A percentile compares a stretch with the other conserved stretches of the same genome.
phyloP scores from a whole-genome alignment of 2,113 vertebrate genomes.

The Barnardius zonarius region DNA sequence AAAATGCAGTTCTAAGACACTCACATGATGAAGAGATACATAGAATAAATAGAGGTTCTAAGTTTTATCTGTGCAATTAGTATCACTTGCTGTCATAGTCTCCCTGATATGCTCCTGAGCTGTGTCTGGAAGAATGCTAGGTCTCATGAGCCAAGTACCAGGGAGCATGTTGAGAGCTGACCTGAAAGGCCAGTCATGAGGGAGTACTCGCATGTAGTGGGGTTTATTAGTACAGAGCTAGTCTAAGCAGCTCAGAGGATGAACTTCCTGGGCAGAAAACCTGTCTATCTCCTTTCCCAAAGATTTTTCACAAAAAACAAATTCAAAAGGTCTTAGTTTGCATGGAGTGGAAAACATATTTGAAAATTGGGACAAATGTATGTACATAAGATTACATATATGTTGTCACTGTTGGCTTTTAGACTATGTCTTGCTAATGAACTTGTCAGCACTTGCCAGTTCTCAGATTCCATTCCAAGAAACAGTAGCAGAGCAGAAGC shows the following conservation, averaged over 20 bases:
- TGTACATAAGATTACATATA: not conserved
- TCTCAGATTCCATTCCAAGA: not conserved
- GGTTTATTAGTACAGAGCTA: not conserved
- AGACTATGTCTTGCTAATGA: not conserved
- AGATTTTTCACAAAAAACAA: not conserved
- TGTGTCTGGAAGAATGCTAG: not conserved
- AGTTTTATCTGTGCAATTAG: not conserved
- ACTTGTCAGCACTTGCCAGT: not conserved
- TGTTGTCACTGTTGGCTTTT: not conserved
- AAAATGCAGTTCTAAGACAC: not conserved
- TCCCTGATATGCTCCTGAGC: not conserved
- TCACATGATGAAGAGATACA: accelerated
- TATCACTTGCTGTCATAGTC: not conserved
- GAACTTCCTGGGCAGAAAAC: not conserved
- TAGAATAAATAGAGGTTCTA: not conserved
- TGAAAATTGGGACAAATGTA: not conserved
- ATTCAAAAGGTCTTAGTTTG: not conserved
- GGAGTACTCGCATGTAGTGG: not conserved
- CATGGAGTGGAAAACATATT: not conserved
- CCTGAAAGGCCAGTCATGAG: not conserved
- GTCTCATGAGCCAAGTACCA: not conserved
- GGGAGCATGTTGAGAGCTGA: not conserved
- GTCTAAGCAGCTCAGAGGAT: not conserved
- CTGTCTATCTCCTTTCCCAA: not conserved
- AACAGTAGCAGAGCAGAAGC: not conserved